Base-by-base conservation (phyloP, 2,797 vertebrate genomes). In the Orientallactaga sibirica region DNA sequence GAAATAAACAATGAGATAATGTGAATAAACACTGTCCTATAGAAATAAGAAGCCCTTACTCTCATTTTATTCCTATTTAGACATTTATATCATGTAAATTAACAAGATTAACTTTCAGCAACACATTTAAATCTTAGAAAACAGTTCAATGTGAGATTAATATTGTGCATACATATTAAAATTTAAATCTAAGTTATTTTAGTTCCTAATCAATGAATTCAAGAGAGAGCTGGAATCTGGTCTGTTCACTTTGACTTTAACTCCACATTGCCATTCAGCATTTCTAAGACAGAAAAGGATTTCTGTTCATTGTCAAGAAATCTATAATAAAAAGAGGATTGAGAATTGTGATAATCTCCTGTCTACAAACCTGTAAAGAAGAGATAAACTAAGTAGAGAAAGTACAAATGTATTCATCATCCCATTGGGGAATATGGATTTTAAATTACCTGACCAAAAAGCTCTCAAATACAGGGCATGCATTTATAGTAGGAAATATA, bases 281-380 rank as follows among this genome's bases (percentile, higher is more conserved):
- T 79, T 88, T 43, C 55, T 86, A 82, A 68, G 15, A 90, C 62
- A 79, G 18, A 77, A 79, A 94, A 76, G 11, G 12, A 58, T 43
- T 90, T 92, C 48, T 86, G 27, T 22, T 92, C n/a, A 85, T 93
- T 3, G 14, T 80, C 71, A 84, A 80, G 82, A 64, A 93, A 96
- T 86, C 82, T 76, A 10, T 64, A 88, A 92, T 27, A 74, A 22
- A 87, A 66, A 83, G 11, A 76, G 20, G 24, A 71, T 3, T 75
- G 78, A 79, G 86, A 83, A 90, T 62, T 52, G 11, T 80, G 12
- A 90, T 88, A 88, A 88, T 95, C 41, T 93, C 22, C 58, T 76
- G 94, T 76, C 79, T 33, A 88, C 43, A 86, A 87, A 91, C 33
- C 76, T 86, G 76, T 94, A 86, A 95, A 96, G 25, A 90, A 90